A percentile compares a stretch with the other conserved stretches of the same genome.
Conservation (phyloP, 2,888 invertebrate genomes). For the Cyrtodaria siliqua region DNA sequence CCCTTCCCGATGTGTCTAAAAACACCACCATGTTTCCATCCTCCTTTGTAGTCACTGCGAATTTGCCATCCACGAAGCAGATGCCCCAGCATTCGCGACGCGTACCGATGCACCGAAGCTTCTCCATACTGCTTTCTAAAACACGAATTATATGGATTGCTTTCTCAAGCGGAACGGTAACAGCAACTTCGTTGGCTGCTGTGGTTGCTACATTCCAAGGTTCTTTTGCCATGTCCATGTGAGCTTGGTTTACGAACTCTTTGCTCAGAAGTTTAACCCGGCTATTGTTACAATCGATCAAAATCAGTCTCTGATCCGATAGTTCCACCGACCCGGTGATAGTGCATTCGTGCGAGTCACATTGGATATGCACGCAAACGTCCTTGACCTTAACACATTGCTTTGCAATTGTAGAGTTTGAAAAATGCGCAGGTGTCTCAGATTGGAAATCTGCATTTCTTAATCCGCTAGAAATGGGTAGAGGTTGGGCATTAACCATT, state of each 20-base stretch:
- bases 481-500: too few relatives aligned
- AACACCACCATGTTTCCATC: conserved; percentile 56
- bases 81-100: conserved; percentile 62
- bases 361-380: conserved; percentile 31
- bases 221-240: conserved; percentile 54
- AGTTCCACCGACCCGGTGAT: conserved; percentile 55
- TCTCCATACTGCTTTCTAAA: conserved; percentile 24
- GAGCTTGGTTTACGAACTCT: conserved; percentile 45
- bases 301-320: conserved; percentile 38
- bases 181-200: conserved; percentile 47
- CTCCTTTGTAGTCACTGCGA: conserved; percentile 54
- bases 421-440: too few relatives aligned
- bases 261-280: conserved; percentile 45
- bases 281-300: conserved; percentile 61
- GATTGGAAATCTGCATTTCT: too few relatives aligned
- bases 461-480: too few relatives aligned
- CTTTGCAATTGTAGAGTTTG: not conserved
- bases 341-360: conserved; percentile 52
- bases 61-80: conserved; percentile 38
- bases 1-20: conserved; percentile 51
- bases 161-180: conserved; percentile 60
- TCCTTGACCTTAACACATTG: conserved; percentile 44
- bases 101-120: conserved; percentile 43
- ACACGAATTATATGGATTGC: conserved; percentile 55
- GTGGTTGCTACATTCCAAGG: conserved; percentile 56